phyloP scores from a whole-genome alignment of 2,888 invertebrate species.

The Zonitis immaculata region DNA sequence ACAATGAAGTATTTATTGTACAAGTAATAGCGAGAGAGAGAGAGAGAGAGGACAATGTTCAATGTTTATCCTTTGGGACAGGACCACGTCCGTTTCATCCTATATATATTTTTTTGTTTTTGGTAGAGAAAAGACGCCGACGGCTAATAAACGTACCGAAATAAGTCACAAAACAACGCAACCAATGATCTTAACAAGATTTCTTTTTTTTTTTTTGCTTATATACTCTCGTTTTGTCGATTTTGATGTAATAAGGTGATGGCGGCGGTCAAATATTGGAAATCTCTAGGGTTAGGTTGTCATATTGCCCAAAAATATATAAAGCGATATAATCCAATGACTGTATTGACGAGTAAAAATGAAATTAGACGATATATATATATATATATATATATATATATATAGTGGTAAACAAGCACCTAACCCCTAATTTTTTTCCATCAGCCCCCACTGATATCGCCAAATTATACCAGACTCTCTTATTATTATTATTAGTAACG shows the following conservation, averaged over 20 bases:
- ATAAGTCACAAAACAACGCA: neutral
- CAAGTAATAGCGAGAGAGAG: constrained; percentile 12
- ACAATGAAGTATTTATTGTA: constrained; percentile 15
- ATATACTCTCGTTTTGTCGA: neutral
- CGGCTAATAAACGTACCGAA: neutral
- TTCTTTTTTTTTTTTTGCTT: neutral
- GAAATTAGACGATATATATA: no score
- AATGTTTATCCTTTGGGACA: constrained; percentile 16
- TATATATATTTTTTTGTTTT: constrained; percentile 4
- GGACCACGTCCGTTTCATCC: constrained; percentile 20
- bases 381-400: no score
- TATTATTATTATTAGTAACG: constrained; percentile 3
- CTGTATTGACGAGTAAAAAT: constrained; percentile 34
- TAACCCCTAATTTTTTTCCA: neutral
- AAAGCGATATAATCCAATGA: constrained; percentile 34
- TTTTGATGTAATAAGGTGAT: constrained; percentile 31
- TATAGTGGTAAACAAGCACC: constrained; percentile 10
- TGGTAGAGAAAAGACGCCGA: constrained; percentile 20
- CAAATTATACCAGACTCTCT: neutral
- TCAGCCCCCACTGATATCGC: neutral
- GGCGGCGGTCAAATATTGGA: constrained; percentile 42
- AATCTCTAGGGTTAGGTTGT: constrained; percentile 41
- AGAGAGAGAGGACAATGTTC: constrained; percentile 3
- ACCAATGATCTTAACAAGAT: constrained; percentile 9
- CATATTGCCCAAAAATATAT: constrained; percentile 32